Conservation (phyloP, 2,797 vertebrate genomes). For the Carcharodon carcharias region DNA sequence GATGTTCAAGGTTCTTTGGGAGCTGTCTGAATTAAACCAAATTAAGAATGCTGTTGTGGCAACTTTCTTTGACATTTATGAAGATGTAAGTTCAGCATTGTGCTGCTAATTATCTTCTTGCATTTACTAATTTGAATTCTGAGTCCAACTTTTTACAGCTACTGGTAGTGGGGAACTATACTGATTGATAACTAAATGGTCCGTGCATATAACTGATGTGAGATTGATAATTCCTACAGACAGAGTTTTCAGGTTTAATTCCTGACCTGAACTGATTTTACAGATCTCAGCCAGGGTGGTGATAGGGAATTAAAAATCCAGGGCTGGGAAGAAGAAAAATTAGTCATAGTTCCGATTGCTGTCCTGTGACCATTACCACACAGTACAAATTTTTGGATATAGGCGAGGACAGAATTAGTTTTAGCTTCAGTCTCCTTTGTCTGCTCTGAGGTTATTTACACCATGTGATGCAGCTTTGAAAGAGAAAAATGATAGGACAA, state of each 20-base stretch:
- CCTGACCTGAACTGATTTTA: neutral
- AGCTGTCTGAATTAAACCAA: constrained; percentile 75
- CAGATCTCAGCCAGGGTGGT: neutral
- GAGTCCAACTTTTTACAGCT: neutral
- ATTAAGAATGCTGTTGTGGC: constrained; percentile 75
- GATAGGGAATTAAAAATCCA: neutral
- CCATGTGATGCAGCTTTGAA: neutral
- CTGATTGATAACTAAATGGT: neutral
- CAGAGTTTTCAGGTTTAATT: neutral
- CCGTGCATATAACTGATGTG: neutral
- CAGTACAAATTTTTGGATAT: neutral
- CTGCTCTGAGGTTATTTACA: neutral
- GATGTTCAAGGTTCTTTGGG: constrained; percentile 86
- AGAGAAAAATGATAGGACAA: neutral
- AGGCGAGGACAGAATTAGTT: neutral
- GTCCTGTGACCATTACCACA: neutral
- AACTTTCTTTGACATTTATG: constrained; percentile 95
- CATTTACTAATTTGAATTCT: constrained; percentile 33
- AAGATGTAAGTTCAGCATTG: constrained; percentile 78
- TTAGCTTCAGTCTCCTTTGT: neutral
- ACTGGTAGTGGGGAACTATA: neutral
- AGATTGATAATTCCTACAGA: neutral
- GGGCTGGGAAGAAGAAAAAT: neutral
- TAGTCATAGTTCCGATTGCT: neutral
- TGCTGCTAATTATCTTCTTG: constrained; percentile 40